A percentile compares a stretch with the other conserved stretches of the same genome.
These are phyloP conservation scores for Rhegmatorhina hoffmannsi DNA, from an alignment of 2,113 vertebrate species.

Conservation along the genomic window DNA sequence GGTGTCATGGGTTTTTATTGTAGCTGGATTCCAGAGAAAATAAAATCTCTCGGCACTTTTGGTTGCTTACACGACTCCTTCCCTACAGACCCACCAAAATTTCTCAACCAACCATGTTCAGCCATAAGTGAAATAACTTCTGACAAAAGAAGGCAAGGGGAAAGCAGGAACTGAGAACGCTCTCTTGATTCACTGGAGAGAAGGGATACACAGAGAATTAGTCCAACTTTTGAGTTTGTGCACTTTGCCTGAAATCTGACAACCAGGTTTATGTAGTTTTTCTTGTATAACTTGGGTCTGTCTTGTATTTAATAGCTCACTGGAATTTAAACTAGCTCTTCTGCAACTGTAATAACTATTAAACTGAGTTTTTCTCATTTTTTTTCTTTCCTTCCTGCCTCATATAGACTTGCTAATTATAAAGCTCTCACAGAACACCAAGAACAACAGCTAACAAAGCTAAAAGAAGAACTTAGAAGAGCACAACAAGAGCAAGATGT, in stretches of 20 bases:
- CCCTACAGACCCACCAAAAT: background rate
- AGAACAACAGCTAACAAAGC: conserved; percentile 77
- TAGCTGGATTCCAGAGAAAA: background rate
- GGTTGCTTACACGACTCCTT: background rate
- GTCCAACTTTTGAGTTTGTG: background rate
- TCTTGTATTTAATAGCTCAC: background rate
- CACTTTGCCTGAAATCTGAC: background rate
- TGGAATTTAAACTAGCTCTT: background rate
- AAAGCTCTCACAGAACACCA: conserved; percentile 74
- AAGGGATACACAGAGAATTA: background rate
- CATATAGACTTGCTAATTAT: conserved; percentile 71
- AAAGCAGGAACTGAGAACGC: background rate
- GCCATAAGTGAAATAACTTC: background rate
- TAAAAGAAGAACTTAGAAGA: conserved; percentile 84
- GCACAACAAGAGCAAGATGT: conserved; percentile 78
- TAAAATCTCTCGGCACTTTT: background rate
- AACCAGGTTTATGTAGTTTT: background rate
- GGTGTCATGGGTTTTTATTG: background rate
- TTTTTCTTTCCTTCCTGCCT: background rate
- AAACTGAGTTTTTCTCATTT: background rate
- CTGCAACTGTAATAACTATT: background rate
- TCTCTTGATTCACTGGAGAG: background rate
- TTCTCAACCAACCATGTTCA: background rate
- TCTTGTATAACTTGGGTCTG: background rate
- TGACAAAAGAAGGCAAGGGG: background rate